These are phyloP conservation scores for Paguma larvata DNA, from an alignment of 2,797 vertebrate species.

Conservation along the genomic window DNA sequence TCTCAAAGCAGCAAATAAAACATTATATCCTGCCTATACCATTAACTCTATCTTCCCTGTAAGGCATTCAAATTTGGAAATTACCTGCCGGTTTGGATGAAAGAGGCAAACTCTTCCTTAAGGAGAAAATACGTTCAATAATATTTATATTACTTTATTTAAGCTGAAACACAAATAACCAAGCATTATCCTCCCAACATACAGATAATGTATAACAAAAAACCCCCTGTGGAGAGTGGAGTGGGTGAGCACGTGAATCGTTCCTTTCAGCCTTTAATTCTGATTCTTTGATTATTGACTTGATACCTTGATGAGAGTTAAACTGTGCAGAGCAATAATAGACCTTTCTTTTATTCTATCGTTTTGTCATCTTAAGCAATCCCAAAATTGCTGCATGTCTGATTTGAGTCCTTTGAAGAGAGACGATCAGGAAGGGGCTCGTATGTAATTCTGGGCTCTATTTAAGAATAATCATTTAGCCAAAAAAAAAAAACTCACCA, in stretches of 20 bases:
- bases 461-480: not conserved
- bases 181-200: not conserved
- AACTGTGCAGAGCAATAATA: not conserved
- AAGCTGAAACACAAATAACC: not conserved
- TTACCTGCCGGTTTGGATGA: not conserved
- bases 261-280: constrained; percentile 16
- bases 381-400: not conserved
- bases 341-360: not conserved
- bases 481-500: not conserved
- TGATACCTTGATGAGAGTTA: not conserved
- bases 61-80: not conserved
- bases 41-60: not conserved
- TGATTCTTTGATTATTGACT: constrained; percentile 4
- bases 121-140: not conserved
- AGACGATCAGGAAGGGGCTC: not conserved
- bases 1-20: not conserved
- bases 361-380: not conserved
- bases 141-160: constrained; percentile 5
- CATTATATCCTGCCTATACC: not conserved
- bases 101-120: not conserved
- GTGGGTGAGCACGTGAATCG: not conserved
- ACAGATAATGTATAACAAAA: constrained; percentile 18
- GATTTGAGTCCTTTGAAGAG: constrained; percentile 47
- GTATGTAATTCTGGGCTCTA: not conserved
- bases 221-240: not conserved